Evolutionary conservation across 2,113 vertebrate genomes (phyloP).

Genomic region (Python bivittatus): DNA sequence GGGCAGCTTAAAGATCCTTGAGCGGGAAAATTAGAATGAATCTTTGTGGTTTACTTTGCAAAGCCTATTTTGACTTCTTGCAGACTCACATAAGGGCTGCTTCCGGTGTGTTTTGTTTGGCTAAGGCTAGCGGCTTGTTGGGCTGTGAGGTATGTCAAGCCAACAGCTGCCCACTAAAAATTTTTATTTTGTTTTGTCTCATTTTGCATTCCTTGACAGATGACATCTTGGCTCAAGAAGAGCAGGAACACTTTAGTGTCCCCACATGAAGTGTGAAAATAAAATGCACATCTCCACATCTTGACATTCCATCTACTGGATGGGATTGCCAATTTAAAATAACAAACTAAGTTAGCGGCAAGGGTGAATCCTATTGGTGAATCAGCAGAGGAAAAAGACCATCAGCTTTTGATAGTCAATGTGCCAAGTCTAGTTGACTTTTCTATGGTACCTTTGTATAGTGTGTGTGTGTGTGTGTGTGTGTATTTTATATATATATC

Average conservation of each 20-base stretch:
- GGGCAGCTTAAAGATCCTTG: conserved; percentile 77
- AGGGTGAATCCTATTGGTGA: neutral
- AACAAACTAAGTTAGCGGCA: neutral
- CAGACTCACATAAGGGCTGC: conserved; percentile 72
- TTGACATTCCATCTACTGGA: neutral
- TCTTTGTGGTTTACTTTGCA: conserved; percentile 79
- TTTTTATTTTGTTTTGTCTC: conserved; percentile 8
- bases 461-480: neutral
- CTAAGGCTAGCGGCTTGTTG: conserved; percentile 61
- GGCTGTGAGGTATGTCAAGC: conserved; percentile 63
- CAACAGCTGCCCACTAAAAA: conserved; percentile 64
- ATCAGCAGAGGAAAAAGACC: neutral
- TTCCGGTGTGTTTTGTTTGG: conserved; percentile 76
- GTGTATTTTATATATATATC: too few species aligned
- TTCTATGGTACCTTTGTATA: neutral
- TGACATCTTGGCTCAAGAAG: conserved; percentile 71
- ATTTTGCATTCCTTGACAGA: conserved; percentile 73
- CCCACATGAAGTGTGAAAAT: neutral
- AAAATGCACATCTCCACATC: neutral
- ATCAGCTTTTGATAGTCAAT: neutral
- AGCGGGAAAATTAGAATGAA: conserved; percentile 81
- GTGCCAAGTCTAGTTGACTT: neutral
- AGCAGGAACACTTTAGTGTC: neutral
- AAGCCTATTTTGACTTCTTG: conserved; percentile 80
- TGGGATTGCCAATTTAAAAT: neutral